phyloP scores from a whole-genome alignment of 2,113 vertebrate species.

The Glareola pratincola region DNA sequence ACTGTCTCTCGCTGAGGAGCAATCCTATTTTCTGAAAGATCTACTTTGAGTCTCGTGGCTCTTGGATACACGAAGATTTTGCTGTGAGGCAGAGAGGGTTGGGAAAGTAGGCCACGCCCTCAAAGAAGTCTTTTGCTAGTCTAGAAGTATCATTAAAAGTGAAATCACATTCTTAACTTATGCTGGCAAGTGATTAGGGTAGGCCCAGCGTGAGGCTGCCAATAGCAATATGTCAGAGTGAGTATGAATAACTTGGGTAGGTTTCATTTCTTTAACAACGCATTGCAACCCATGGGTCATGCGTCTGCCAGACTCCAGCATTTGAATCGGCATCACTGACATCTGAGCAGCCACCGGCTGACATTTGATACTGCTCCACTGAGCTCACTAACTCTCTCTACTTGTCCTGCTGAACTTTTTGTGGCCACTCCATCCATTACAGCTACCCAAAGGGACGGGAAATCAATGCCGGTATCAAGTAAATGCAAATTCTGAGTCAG shows the following conservation, averaged over 20 bases:
- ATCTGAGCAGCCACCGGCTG: slow-evolving; percentile 17
- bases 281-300: slow-evolving; percentile 21
- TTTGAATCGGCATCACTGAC: slow-evolving; percentile 16
- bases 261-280: slow-evolving; percentile 32
- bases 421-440: slow-evolving; percentile 10
- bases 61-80: background rate
- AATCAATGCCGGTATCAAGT: slow-evolving; percentile 26
- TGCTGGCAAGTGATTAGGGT: slow-evolving; percentile 58
- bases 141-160: slow-evolving; percentile 40
- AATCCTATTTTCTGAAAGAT: background rate
- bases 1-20: background rate
- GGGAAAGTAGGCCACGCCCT: slow-evolving; percentile 22
- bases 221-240: slow-evolving; percentile 36
- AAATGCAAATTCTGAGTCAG: slow-evolving; percentile 44
- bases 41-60: background rate
- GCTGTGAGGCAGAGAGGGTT: background rate
- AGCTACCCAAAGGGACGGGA: slow-evolving; percentile 1
- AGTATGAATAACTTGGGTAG: background rate
- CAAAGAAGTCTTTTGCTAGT: background rate
- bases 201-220: slow-evolving; percentile 41
- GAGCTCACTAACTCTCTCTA: background rate
- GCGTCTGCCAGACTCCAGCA: slow-evolving; percentile 28
- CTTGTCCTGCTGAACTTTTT: slow-evolving; percentile 32
- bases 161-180: slow-evolving; percentile 58
- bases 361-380: background rate